Conservation (phyloP, 2,113 vertebrate genomes). For the Psophia crepitans region DNA sequence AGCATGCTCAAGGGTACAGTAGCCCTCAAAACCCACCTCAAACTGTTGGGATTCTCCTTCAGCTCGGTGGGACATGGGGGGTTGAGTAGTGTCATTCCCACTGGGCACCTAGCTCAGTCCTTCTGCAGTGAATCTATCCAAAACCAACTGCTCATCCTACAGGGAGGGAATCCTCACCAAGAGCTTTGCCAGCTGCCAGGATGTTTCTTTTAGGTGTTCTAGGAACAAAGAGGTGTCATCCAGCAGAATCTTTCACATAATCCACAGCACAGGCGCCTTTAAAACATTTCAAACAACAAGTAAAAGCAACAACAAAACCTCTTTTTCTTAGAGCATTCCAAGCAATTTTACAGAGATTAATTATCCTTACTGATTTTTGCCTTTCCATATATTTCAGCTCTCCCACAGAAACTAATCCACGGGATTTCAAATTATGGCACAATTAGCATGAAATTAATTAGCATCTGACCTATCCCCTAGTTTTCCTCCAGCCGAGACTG, state of each 20-base stretch:
- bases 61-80: rapidly evolving
- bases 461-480: constrained; percentile 52
- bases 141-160: background rate
- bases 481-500: constrained; percentile 51
- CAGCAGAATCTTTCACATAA: background rate
- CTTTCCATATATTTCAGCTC: constrained; percentile 30
- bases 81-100: background rate
- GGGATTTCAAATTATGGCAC: constrained; percentile 53
- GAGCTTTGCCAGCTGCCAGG: background rate
- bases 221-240: background rate
- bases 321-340: background rate
- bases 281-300: background rate
- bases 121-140: background rate
- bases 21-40: background rate
- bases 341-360: constrained; percentile 49
- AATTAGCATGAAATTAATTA: constrained; percentile 66
- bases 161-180: background rate
- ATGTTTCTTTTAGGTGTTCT: background rate
- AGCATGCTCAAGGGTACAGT: background rate
- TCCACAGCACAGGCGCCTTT: background rate
- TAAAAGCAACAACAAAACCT: background rate
- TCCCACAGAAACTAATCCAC: constrained; percentile 52
- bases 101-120: background rate
- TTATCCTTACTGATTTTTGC: constrained; percentile 34
- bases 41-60: background rate